Evolutionary conservation across 2,888 invertebrate species (phyloP).

Genomic region (Caenorhabditis virilis): DNA sequence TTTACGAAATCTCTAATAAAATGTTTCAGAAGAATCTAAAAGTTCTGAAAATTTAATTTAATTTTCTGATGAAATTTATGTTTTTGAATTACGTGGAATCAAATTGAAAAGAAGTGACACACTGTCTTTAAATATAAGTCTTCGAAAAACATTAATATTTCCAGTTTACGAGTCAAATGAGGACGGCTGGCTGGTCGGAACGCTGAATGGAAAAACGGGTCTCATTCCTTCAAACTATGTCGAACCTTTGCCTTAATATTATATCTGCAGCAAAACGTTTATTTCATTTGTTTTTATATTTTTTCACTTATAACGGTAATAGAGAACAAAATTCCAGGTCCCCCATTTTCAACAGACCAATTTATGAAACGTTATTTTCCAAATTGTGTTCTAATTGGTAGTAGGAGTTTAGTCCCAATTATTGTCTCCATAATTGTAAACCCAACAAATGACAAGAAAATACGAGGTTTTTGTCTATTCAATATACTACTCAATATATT

Average conservation of each 20-base stretch:
- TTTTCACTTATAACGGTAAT: neutral
- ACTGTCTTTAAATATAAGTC: neutral
- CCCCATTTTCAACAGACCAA: too few species aligned
- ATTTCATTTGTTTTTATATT: neutral
- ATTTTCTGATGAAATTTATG: neutral
- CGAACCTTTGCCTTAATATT: conserved; percentile 37
- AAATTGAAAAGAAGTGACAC: neutral
- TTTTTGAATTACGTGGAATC: neutral
- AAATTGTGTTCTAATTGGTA: neutral
- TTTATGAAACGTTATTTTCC: too few species aligned
- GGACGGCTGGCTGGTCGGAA: conserved; percentile 96
- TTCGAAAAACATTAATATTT: conserved; percentile 47
- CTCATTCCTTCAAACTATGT: conserved; percentile 65
- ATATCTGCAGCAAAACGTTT: too few species aligned
- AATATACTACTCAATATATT: neutral
- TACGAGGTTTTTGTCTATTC: neutral
- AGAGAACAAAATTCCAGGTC: neutral
- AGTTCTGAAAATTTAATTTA: conserved; percentile 1
- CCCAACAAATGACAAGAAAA: too few species aligned
- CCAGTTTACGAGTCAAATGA: conserved; percentile 87
- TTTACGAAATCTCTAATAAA: too few species aligned
- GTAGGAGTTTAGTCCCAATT: conserved; percentile 4
- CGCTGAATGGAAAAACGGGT: conserved; percentile 73
- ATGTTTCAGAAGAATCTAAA: neutral
- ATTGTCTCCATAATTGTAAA: neutral